phyloP scores from a whole-genome alignment of 2,888 invertebrate genomes.

The Tetragonisca angustula region DNA sequence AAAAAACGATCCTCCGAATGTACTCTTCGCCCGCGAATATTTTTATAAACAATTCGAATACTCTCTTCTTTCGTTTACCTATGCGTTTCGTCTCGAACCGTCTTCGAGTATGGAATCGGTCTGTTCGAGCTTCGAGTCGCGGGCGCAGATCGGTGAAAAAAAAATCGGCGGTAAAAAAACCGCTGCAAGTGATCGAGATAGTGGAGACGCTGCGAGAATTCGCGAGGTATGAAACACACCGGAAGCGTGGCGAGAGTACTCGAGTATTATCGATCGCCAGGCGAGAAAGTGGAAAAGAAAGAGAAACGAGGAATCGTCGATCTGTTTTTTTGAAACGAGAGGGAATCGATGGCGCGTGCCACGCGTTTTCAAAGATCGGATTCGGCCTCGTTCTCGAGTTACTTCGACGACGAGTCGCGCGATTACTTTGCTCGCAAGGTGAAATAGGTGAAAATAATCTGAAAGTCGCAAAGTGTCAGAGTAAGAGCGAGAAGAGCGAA shows the following conservation, averaged over 20 bases:
- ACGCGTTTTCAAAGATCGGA: not conserved
- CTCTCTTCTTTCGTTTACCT: not conserved
- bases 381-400: constrained; percentile 5
- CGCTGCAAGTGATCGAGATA: not conserved
- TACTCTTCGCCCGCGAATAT: not conserved
- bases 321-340: not conserved
- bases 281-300: not conserved
- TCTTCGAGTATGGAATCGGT: not conserved
- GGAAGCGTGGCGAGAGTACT: constrained; percentile 5
- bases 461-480: not conserved
- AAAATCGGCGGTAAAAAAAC: not conserved
- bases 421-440: not conserved
- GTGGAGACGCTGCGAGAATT: not conserved
- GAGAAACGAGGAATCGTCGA: not conserved
- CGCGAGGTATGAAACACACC: not conserved
- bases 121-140: not conserved
- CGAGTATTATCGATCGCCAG: constrained; percentile 1
- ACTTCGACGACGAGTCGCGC: not conserved
- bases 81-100: not conserved
- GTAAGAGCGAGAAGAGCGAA: too few relatives aligned
- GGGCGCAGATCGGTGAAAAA: not conserved
- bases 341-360: constrained; percentile 3
- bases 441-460: not conserved
- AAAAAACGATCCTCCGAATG: constrained; percentile 21
- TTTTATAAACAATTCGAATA: not conserved